Conservation (phyloP, 1,140 invertebrate species). For the Trissolcus basalis region DNA sequence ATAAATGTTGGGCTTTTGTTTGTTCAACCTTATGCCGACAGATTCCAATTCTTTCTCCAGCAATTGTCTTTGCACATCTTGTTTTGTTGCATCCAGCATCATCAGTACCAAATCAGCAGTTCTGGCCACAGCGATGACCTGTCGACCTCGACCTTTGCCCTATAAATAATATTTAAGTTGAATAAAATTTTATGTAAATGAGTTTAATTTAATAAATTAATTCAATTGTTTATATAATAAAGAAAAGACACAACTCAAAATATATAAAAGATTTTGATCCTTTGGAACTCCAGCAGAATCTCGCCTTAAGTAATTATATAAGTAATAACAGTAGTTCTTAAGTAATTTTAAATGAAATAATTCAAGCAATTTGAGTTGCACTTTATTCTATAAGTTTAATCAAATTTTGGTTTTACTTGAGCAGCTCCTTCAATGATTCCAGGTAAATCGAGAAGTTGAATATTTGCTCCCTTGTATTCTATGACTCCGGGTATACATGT, state of each 20-base stretch:
- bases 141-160: constrained; percentile 75
- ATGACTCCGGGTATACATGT: constrained; percentile 99
- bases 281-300: too few relatives aligned
- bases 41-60: constrained; percentile 96
- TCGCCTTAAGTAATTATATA: too few relatives aligned
- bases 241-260: too few relatives aligned
- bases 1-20: constrained; percentile 96
- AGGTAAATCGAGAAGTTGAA: constrained; percentile 97
- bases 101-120: constrained; percentile 98
- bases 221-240: too few relatives aligned
- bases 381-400: too few relatives aligned
- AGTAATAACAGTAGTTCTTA: too few relatives aligned
- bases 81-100: constrained; percentile 99
- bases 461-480: constrained; percentile 98
- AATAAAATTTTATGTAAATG: too few relatives aligned
- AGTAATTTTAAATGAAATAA: too few relatives aligned
- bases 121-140: constrained; percentile 97
- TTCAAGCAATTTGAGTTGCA: too few relatives aligned
- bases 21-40: constrained; percentile 97
- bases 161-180: too few relatives aligned
- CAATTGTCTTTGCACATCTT: constrained; percentile 92
- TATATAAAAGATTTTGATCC: too few relatives aligned
- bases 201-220: too few relatives aligned
- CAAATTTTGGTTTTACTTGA: constrained; percentile 75
- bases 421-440: constrained; percentile 98